Base-by-base conservation (phyloP, 2,113 vertebrate species). In the Naja naja region DNA sequence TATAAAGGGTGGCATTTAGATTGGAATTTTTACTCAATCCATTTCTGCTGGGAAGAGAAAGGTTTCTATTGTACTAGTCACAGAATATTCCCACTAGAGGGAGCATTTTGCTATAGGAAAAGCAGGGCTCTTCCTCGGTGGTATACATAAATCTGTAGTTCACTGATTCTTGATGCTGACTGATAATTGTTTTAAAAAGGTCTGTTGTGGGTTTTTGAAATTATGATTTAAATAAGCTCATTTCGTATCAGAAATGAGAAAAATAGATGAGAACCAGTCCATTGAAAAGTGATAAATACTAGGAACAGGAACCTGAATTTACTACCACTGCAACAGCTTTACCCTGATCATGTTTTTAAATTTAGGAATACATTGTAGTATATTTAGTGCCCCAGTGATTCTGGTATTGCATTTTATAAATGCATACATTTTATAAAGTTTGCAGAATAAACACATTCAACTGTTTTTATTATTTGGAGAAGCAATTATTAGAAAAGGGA, bases 11-110 rank as follows among this genome's bases (percentile, higher is more conserved):
- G 4, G 9, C 34, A 55, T 34, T 49, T 47, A 54, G 20, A 39
- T 30, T 88, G 34, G 45, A 58, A 64, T 27, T 88, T 34, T 88
- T 88, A 54, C 69, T 60, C 39, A 39, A 74, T 69, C 47, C 34
- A 27, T 55, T 89, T 88, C 87, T 89, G 34, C 34, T 55, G 23
- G 14, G 47, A 22, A 23, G 14, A 34, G 5, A 53, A 25, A 54
- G 85, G 34, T 30, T 85, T 85, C 30, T 89, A 43, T n/a, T 86
- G 14, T 89, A 89, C 54, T 93, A 89, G 54, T 22, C 64, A 85
- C 3, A 34, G 54, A 89, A 87, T 90, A 86, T 91, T 93, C 86
- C 93, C 87, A 91, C 55, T 91, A 88, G 87, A 88, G 45, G 90
- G 90, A 81, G 90, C 23, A 20, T 91, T 89, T 85, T 93, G 45